Evolutionary conservation across 2,888 invertebrate genomes (phyloP), one percentile per base, ranked within the genome.

Genomic region (Desoria tigrina): DNA sequence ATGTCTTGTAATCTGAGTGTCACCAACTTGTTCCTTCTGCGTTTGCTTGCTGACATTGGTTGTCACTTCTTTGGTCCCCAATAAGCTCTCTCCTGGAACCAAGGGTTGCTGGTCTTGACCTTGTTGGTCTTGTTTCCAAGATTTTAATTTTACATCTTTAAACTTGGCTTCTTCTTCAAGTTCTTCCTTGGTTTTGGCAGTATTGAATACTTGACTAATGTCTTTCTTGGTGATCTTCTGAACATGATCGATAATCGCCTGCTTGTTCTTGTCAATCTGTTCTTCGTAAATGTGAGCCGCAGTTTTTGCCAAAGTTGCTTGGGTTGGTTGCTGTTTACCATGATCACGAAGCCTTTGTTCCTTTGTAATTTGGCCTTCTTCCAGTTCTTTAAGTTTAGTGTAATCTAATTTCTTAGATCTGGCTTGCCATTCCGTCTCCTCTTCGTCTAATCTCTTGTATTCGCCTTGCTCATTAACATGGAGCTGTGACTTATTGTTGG

Each of bases 1-100:
- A 78, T 94, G 93, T 73, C 94, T 86, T 0, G 92, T 92, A 59
- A 94, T 93, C 82, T 94, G 94, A 42, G 88, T 82, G 78, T 94
- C 92, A 14, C 92, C 94, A 61, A 89, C 85, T 60, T 78, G 78
- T 83, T 94, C 93, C 79, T 92, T 94, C 80, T 94, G 94, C 0
- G 86, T 86, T 82, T 94, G 94, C 78, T 90, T 91, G 78, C 93
- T 92, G 78, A 90, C 91, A 2, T 90, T 88, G 26, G 91, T 88
- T 78, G 92, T 88, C 4, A 93, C 88, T 82, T 94, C 94, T 74
- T 90, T 88, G 37, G 63, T 65, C 26, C 62, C 58, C 23, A 69
- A 28, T n/a, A 42, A 61, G 2, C 68, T 61, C 18, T 64, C 54
- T 32, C 58, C 56, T 11, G 26, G 45, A n/a, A 24, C 39, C 2